A percentile compares a stretch with the other conserved stretches of the same genome.
phyloP scores from a whole-genome alignment of 2,888 invertebrate genomes.

The Stenchaetothrips biformis region DNA sequence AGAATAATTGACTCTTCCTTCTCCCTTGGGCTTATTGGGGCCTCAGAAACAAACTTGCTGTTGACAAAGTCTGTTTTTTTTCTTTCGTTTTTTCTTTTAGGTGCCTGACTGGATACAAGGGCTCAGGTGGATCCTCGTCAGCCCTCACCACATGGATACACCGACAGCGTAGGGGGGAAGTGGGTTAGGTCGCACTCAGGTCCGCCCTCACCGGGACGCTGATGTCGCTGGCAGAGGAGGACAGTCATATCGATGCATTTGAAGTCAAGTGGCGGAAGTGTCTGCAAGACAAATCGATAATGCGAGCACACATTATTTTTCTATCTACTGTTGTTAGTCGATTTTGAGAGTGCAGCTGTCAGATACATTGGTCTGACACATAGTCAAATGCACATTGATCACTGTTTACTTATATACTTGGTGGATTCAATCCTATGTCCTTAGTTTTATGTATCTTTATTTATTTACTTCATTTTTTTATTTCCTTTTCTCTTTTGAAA shows the following conservation, averaged over 20 bases:
- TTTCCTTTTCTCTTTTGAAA: background rate
- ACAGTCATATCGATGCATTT: background rate
- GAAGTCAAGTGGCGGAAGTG: background rate
- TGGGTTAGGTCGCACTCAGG: no score
- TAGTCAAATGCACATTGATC: background rate
- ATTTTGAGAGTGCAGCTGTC: background rate
- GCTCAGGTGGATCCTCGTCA: background rate
- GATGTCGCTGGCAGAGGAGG: background rate
- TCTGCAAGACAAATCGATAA: background rate
- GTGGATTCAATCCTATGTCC: background rate
- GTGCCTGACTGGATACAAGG: background rate
- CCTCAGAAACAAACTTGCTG: no score
- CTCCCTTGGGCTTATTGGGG: no score
- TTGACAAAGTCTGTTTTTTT: no score
- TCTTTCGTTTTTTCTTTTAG: no score
- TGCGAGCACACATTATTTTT: constrained; percentile 2
- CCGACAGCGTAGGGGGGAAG: background rate
- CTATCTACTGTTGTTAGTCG: background rate
- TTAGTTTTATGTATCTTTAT: no score
- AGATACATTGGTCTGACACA: background rate
- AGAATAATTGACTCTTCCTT: no score
- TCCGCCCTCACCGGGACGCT: background rate
- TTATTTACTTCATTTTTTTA: background rate
- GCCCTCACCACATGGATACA: background rate
- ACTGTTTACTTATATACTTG: background rate